Percentiles rank a stretch among this genome's conserved stretches.
These are phyloP conservation scores for Gonocerus acuteangulatus DNA, from an alignment of 2,888 invertebrate species.

Conservation along the genomic window DNA sequence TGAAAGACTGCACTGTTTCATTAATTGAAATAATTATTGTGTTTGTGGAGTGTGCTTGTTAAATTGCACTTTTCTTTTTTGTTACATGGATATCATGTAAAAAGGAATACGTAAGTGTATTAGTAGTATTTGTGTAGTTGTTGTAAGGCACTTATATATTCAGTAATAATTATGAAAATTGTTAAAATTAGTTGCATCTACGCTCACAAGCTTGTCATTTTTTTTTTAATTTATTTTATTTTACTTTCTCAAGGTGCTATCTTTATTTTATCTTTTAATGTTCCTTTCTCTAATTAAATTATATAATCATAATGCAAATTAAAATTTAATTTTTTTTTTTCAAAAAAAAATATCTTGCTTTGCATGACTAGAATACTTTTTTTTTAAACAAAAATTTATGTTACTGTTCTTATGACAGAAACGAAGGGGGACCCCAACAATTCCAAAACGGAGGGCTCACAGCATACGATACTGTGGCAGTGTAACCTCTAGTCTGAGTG, in stretches of 20 bases:
- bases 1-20: too few species aligned
- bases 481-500: conserved; percentile 70
- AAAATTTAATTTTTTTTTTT: too few species aligned
- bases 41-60: conserved; percentile 21
- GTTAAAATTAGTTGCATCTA: not conserved
- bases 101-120: conserved; percentile 35
- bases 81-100: conserved; percentile 33
- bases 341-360: too few species aligned
- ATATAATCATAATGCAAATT: too few species aligned
- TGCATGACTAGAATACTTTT: too few species aligned
- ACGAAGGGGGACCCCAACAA: conserved; percentile 77
- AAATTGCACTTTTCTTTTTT: conserved; percentile 30
- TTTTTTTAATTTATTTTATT: conserved; percentile 1
- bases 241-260: not conserved
- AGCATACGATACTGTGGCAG: conserved; percentile 98
- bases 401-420: conserved; percentile 52
- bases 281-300: too few species aligned
- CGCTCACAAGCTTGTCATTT: not conserved
- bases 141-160: conserved; percentile 18
- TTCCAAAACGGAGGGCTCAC: conserved; percentile 80
- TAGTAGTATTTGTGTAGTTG: conserved; percentile 17
- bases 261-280: too few species aligned
- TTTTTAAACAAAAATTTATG: not conserved
- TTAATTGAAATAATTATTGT: not conserved
- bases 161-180: conserved; percentile 30